Conservation (phyloP, 2,888 invertebrate species). For the Dichetophora obliterata region DNA sequence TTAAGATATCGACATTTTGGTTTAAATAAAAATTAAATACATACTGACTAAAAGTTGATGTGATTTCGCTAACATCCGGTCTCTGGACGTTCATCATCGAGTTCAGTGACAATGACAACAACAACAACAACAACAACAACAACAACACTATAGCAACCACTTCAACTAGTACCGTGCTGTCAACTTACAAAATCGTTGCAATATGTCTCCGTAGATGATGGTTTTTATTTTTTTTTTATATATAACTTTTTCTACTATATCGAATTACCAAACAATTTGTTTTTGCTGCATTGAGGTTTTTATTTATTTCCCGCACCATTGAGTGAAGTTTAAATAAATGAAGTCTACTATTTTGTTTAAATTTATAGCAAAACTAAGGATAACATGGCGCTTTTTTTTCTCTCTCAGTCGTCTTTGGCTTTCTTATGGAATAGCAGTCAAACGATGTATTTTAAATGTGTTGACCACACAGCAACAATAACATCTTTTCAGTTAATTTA, state of each 20-base stretch:
- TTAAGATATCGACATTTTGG: neutral
- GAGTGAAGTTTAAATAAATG: slow-evolving; percentile 24
- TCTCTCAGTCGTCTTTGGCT: neutral
- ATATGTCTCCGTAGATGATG: slow-evolving; percentile 30
- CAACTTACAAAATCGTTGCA: slow-evolving; percentile 26
- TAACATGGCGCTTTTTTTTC: neutral
- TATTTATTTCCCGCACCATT: neutral
- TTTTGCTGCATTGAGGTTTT: neutral
- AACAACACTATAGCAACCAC: neutral
- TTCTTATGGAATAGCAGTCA: neutral
- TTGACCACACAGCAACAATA: neutral
- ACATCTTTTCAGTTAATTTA: no score
- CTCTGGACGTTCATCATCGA: slow-evolving; percentile 16
- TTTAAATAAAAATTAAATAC: neutral
- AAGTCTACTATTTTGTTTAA: neutral
- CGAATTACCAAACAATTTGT: slow-evolving; percentile 43
- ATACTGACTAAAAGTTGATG: neutral
- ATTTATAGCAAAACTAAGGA: slow-evolving; percentile 18
- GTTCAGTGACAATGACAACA: slow-evolving; percentile 16
- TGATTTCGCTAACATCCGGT: slow-evolving; percentile 34
- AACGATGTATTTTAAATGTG: neutral
- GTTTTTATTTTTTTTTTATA: slow-evolving; percentile 17
- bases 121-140: slow-evolving; percentile 2
- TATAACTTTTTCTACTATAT: slow-evolving; percentile 20
- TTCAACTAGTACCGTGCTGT: slow-evolving; percentile 23